Evolutionary conservation across 2,113 vertebrate species (phyloP).

Genomic region (Pseudolaguvia tuberculata): DNA sequence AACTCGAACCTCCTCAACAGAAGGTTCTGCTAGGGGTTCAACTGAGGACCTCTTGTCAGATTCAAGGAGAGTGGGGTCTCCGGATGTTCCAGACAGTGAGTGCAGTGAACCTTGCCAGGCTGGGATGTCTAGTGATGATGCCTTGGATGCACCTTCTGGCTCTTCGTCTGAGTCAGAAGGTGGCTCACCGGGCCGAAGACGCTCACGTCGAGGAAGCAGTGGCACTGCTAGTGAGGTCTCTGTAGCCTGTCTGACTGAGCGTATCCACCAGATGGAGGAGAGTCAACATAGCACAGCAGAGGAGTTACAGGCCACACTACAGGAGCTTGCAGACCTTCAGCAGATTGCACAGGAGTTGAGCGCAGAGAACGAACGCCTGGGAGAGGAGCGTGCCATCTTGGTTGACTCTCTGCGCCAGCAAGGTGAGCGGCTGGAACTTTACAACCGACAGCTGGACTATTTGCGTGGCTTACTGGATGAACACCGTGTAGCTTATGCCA

Average conservation of each 20-base stretch:
- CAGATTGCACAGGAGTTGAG: conserved; percentile 84
- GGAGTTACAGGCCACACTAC: conserved; percentile 83
- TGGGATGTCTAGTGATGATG: conserved; percentile 81
- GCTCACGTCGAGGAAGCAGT: conserved; percentile 77
- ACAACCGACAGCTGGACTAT: conserved; percentile 78
- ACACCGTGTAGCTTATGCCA: conserved; percentile 72
- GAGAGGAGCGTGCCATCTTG: conserved; percentile 81
- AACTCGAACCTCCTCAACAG: conserved; percentile 72
- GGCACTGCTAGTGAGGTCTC: conserved; percentile 80
- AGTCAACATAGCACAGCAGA: conserved; percentile 84
- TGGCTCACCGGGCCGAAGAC: conserved; percentile 62
- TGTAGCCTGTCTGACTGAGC: conserved; percentile 80
- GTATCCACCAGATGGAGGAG: conserved; percentile 89
- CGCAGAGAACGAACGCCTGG: conserved; percentile 80
- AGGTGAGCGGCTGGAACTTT: conserved; percentile 78
- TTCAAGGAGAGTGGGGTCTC: conserved; percentile 75
- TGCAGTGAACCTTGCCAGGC: conserved; percentile 86
- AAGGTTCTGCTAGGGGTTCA: conserved; percentile 81
- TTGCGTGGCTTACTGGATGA: conserved; percentile 79
- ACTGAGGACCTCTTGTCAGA: conserved; percentile 82
- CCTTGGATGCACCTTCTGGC: conserved; percentile 75
- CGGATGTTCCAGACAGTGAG: conserved; percentile 83
- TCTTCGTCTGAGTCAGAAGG: conserved; percentile 79
- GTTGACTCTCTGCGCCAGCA: conserved; percentile 86
- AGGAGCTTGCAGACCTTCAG: conserved; percentile 82